phyloP scores from a whole-genome alignment of 2,113 vertebrate genomes.

The Carollia perspicillata region DNA sequence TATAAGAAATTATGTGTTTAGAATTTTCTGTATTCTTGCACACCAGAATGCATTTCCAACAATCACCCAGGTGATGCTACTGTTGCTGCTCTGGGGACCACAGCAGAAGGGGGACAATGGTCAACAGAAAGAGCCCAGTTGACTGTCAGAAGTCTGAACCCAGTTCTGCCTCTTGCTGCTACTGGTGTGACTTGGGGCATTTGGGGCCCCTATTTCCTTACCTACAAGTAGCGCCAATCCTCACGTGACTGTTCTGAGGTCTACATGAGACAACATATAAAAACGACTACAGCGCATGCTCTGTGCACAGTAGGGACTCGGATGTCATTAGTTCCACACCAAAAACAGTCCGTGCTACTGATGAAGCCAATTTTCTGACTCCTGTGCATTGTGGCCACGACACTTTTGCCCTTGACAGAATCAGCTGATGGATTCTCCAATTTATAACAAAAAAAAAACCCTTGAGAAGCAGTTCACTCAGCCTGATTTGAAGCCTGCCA shows the following conservation, averaged over 20 bases:
- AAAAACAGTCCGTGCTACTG: not conserved
- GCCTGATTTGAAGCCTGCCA: not conserved
- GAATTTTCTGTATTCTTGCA: not conserved
- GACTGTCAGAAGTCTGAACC: not conserved
- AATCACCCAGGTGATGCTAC: not conserved
- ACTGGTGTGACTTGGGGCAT: not conserved
- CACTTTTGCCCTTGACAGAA: not conserved
- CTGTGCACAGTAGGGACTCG: not conserved
- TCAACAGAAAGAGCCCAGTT: not conserved
- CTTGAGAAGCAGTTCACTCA: not conserved
- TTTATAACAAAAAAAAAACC: not conserved
- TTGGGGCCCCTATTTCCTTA: not conserved
- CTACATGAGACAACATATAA: not conserved
- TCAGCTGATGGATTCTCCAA: not conserved
- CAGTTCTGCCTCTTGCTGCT: not conserved
- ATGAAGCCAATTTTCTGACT: not conserved
- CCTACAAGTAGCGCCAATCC: not conserved
- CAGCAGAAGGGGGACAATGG: accelerated
- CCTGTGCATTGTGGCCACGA: not conserved
- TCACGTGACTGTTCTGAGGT: not conserved
- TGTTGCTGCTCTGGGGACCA: not conserved
- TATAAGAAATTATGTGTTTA: not conserved
- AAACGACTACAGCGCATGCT: not conserved
- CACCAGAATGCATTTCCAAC: not conserved
- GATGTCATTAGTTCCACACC: not conserved